A percentile compares a stretch with the other conserved stretches of the same genome.
phyloP scores from a whole-genome alignment of 2,888 invertebrate genomes.

The Apomyelois bistriatella region DNA sequence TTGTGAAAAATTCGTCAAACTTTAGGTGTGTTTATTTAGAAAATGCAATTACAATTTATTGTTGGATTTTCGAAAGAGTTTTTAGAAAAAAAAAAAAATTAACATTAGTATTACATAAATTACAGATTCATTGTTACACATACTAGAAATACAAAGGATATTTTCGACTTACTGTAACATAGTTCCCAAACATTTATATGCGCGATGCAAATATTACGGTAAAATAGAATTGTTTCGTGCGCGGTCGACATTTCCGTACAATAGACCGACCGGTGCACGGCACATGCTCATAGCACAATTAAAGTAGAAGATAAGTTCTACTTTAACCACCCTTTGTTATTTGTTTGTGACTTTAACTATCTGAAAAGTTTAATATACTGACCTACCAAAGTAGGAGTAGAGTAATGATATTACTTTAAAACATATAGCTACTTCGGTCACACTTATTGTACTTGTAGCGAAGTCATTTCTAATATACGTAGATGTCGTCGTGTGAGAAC shows the following conservation, averaged over 20 bases:
- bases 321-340: not conserved
- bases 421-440: too few relatives aligned
- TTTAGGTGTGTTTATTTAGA: too few relatives aligned
- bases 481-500: too few relatives aligned
- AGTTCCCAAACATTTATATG: slow-evolving; percentile 21
- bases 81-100: not conserved
- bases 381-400: too few relatives aligned
- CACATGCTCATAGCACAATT: slow-evolving; percentile 19
- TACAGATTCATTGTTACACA: slow-evolving; percentile 8
- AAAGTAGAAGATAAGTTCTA: not conserved
- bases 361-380: too few relatives aligned
- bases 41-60: too few relatives aligned
- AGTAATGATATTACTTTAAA: too few relatives aligned
- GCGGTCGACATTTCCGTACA: slow-evolving; percentile 69
- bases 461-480: too few relatives aligned
- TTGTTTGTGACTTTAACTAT: too few relatives aligned
- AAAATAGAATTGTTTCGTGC: slow-evolving; percentile 70
- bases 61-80: too few relatives aligned
- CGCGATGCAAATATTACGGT: slow-evolving; percentile 40
- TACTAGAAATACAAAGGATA: slow-evolving; percentile 5
- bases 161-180: slow-evolving; percentile 1
- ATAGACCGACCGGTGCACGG: slow-evolving; percentile 49
- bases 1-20: too few relatives aligned
- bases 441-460: too few relatives aligned
- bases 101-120: not conserved